Evolutionary conservation across 2,888 invertebrate species (phyloP), one percentile per base, ranked within the genome.

Genomic region (Amphipoea lucens): DNA sequence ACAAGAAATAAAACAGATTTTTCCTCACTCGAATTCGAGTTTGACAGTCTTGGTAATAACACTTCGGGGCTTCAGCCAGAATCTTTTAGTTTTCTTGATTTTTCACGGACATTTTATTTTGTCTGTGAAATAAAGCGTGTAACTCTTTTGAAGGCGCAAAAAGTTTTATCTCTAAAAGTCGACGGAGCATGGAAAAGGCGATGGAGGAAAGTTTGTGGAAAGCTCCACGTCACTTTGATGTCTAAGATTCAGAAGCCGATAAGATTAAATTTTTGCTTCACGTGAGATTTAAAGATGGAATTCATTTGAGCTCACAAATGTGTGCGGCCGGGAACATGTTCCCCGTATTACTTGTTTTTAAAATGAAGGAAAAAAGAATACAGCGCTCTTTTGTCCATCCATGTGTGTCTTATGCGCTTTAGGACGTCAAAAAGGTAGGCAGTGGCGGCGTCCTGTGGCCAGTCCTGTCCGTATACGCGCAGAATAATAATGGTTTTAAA

Each of bases 61-160:
- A 79, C 60, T 67, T 79, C 69, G 71, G 65, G 81, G 83, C 75
- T 84, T 83, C 71, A 71, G 76, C 66, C 65, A 66, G 72, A 83
- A 70, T 80, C 70, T 67, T 85, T 83, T 77, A 84, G 86, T 87
- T 87, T 85, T 81, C 85, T 72, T 86, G 83, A 87, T 86, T 92
- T 92, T 92, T 91, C 89, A 90, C 90, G 87, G 90, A 89, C 88
- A 89, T 92, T 93, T 90, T 89, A 89, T 91, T 90, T 92, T 89
- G 88, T 90, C 89, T 88, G 90, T 73, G 88, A 92, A 92, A 91
- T 92, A 92, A 91, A 92, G 86, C 89, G 90, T 90, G 86, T 90
- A 90, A 91, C 90, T 92, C 86, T 90, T 92, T 92, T 92, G 91
- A 90, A 88, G 88, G 82, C 79, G 88, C 91, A 91, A 91, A 91